Evolutionary conservation across 2,113 vertebrate species (phyloP).

Genomic region (Myrmecobius fasciatus): DNA sequence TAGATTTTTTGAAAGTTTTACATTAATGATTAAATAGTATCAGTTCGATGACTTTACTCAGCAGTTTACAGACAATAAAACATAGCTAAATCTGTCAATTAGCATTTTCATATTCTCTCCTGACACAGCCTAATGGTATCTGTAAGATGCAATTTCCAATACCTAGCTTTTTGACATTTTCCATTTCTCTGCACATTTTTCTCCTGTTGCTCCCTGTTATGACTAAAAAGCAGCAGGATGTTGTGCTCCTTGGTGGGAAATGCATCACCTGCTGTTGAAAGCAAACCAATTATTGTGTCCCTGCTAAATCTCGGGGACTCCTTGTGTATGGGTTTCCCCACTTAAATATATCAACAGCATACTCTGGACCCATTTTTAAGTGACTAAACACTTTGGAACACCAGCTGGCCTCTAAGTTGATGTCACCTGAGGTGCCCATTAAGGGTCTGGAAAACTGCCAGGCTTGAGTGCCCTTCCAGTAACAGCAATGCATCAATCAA

Average conservation of each 20-base stretch:
- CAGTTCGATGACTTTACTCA: constrained; percentile 61
- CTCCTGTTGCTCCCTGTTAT: constrained; percentile 74
- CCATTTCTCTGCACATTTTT: constrained; percentile 73
- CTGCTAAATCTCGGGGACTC: constrained; percentile 74
- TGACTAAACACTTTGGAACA: constrained; percentile 67
- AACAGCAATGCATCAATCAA: constrained; percentile 69
- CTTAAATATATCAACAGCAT: constrained; percentile 75
- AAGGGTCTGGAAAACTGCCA: constrained; percentile 75
- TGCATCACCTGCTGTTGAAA: constrained; percentile 77
- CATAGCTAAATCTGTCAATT: constrained; percentile 67
- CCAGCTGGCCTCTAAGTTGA: constrained; percentile 77
- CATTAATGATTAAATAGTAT: constrained; percentile 69
- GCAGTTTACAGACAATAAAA: constrained; percentile 66
- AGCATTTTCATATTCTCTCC: constrained; percentile 71
- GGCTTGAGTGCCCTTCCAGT: constrained; percentile 57
- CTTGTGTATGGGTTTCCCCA: constrained; percentile 69
- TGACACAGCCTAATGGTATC: constrained; percentile 62
- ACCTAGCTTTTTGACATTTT: constrained; percentile 80
- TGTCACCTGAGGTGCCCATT: constrained; percentile 81
- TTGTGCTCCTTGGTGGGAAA: constrained; percentile 78
- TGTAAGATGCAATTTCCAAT: constrained; percentile 71
- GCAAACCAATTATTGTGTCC: constrained; percentile 83
- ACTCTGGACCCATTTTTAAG: constrained; percentile 67
- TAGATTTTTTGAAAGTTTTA: constrained; percentile 24
- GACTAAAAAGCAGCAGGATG: constrained; percentile 71